These are phyloP conservation scores for Lithosia quadra DNA, from an alignment of 2,888 invertebrate species.

Conservation along the genomic window DNA sequence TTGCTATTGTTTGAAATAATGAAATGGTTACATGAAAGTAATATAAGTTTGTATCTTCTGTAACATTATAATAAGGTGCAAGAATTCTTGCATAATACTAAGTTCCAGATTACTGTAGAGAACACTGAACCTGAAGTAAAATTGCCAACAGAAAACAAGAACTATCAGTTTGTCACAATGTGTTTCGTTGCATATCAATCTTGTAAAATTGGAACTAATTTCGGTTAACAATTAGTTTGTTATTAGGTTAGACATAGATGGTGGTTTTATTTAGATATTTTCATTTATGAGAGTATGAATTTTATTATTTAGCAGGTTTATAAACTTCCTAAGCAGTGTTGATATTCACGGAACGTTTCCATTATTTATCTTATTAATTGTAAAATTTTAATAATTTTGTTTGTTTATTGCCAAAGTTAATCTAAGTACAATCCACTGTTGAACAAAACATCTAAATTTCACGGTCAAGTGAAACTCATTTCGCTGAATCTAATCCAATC, in stretches of 20 bases:
- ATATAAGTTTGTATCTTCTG: not conserved
- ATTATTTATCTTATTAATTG: not conserved
- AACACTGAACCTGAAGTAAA: not conserved
- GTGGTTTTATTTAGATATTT: not conserved
- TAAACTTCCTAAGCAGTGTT: not conserved
- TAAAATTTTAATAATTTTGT: not conserved
- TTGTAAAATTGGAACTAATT: not conserved
- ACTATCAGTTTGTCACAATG: not conserved
- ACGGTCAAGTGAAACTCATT: not conserved
- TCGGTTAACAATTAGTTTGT: not conserved
- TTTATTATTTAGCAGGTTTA: not conserved
- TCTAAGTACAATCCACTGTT: not conserved
- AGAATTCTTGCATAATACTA: not conserved
- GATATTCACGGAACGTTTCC: not conserved
- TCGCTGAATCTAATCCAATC: not conserved
- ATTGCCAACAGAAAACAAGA: not conserved
- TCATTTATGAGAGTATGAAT: not conserved
- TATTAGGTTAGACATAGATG: no score
- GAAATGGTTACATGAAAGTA: conserved; percentile 10
- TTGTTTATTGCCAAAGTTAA: not conserved
- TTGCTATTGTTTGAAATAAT: conserved; percentile 13
- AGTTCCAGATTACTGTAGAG: not conserved
- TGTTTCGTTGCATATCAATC: not conserved
- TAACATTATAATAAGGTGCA: not conserved
- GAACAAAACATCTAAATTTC: not conserved